phyloP scores from a whole-genome alignment of 2,888 invertebrate species.

The Sphecodes monilicornis region DNA sequence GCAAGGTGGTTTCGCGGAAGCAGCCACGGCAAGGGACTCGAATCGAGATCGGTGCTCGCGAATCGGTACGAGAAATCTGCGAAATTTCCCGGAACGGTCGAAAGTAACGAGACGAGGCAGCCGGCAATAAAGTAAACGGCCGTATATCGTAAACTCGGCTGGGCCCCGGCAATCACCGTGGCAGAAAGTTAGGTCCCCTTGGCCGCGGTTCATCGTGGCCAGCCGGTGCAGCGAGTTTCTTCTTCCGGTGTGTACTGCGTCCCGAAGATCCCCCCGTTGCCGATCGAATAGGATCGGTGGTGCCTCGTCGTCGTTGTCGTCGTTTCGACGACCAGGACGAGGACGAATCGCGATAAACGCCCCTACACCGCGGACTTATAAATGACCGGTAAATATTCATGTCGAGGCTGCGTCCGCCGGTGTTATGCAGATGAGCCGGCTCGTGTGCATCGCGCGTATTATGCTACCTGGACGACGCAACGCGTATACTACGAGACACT shows the following conservation, averaged over 20 bases:
- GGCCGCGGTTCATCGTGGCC: neutral
- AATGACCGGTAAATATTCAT: slow-evolving; percentile 78
- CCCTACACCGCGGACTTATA: slow-evolving; percentile 68
- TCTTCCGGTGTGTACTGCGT: slow-evolving; percentile 52
- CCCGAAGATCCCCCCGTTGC: slow-evolving; percentile 49
- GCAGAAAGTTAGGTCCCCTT: slow-evolving; percentile 20
- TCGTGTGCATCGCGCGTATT: slow-evolving; percentile 61
- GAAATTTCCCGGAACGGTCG: slow-evolving; percentile 28
- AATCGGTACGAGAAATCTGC: slow-evolving; percentile 18
- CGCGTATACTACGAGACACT: slow-evolving; percentile 20
- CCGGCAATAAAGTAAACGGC: slow-evolving; percentile 38
- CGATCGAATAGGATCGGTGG: slow-evolving; percentile 44
- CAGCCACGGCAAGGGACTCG: neutral
- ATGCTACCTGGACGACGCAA: slow-evolving; percentile 35
- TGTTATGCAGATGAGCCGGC: slow-evolving; percentile 76
- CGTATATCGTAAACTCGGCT: slow-evolving; percentile 48
- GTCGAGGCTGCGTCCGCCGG: slow-evolving; percentile 75
- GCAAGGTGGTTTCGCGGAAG: neutral
- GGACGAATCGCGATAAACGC: slow-evolving; percentile 65
- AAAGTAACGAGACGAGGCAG: slow-evolving; percentile 20
- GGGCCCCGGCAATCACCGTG: slow-evolving; percentile 25
- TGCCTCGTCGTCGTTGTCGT: slow-evolving; percentile 10
- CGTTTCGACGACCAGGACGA: slow-evolving; percentile 24
- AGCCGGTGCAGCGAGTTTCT: neutral
- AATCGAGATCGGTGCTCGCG: slow-evolving; percentile 19